A percentile compares a stretch with the other conserved stretches of the same genome.
Conservation (phyloP, 2,797 vertebrate genomes). For the Numenius phaeopus region DNA sequence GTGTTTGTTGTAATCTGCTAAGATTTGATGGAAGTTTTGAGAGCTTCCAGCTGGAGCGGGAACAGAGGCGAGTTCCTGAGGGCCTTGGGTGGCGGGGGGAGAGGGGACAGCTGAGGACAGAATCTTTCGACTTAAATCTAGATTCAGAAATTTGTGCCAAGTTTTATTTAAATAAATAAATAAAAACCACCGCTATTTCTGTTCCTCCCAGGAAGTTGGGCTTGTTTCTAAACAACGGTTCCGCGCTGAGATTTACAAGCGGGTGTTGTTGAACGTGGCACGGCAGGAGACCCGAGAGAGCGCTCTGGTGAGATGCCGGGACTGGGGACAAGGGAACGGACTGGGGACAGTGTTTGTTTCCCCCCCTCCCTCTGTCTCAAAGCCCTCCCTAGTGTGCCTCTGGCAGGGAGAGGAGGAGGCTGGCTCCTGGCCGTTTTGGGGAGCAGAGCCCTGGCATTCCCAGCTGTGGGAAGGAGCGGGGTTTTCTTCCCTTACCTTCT, state of each 20-base stretch:
- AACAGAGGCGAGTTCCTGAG: not conserved
- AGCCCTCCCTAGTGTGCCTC: not conserved
- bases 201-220: not conserved
- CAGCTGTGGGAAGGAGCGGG: accelerated
- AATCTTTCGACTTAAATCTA: not conserved
- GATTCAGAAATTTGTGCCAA: not conserved
- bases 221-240: not conserved
- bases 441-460: not conserved
- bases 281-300: not conserved
- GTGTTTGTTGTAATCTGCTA: not conserved
- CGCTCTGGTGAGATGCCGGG: not conserved
- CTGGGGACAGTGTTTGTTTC: not conserved
- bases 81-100: accelerated
- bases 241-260: not conserved
- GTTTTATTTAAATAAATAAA: not conserved
- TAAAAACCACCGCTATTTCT: not conserved
- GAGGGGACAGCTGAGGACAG: not conserved
- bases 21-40: not conserved
- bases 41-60: conserved; percentile 43
- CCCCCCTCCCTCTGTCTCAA: not conserved
- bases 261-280: not conserved
- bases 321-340: not conserved
- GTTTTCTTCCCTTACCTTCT: conserved; percentile 83
- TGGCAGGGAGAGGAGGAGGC: accelerated
- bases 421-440: not conserved